phyloP scores from a whole-genome alignment of 2,113 vertebrate species.

The Chaetops frenatus region DNA sequence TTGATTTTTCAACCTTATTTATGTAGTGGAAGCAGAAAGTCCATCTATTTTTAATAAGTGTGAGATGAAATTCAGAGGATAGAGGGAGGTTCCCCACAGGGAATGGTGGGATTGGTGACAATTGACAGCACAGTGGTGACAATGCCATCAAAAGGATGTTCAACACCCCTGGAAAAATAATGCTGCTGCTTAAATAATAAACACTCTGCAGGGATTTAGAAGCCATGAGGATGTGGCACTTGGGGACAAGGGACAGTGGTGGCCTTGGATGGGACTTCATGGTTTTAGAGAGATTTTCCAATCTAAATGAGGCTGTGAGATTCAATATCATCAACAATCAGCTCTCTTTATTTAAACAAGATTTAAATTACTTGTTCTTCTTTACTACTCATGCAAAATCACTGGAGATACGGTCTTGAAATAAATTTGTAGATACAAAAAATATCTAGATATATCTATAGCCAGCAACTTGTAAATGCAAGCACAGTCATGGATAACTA shows the following conservation, averaged over 20 bases:
- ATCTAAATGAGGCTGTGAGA: not conserved
- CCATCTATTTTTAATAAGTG: not conserved
- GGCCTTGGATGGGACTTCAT: fast-evolving
- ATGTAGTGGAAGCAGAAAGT: not conserved
- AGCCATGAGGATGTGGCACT: not conserved
- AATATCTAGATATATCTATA: not conserved
- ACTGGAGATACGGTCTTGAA: not conserved
- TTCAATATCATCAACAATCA: not conserved
- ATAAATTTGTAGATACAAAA: not conserved
- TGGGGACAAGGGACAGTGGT: not conserved
- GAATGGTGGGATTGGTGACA: not conserved
- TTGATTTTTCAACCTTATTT: not conserved
- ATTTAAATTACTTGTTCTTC: not conserved
- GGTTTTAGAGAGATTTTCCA: not conserved
- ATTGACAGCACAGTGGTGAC: not conserved
- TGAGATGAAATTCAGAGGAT: not conserved
- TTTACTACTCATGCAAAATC: not conserved
- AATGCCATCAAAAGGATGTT: not conserved
- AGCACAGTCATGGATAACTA: not conserved
- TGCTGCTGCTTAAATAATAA: not conserved
- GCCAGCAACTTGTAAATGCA: not conserved
- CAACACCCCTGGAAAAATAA: not conserved
- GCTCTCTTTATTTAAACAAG: not conserved
- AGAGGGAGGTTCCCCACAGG: not conserved
- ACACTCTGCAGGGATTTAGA: not conserved